Conservation (phyloP, 2,113 vertebrate genomes). For the Dascyllus trimaculatus region DNA sequence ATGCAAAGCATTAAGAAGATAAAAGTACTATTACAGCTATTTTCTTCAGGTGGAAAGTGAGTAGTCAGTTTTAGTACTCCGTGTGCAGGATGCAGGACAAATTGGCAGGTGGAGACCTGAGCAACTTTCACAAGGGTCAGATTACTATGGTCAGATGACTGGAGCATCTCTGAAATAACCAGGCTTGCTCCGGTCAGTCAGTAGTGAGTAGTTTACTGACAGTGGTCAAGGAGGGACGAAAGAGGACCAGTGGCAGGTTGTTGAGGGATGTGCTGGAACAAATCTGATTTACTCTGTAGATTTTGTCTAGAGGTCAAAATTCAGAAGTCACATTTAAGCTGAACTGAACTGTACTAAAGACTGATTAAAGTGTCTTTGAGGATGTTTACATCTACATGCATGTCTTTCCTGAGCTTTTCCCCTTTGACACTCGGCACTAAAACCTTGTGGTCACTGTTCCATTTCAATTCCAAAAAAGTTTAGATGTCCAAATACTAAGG, state of each 20-base stretch:
- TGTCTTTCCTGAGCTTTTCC: neutral
- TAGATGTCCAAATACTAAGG: too few species aligned
- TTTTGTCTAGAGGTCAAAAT: neutral
- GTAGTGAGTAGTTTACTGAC: neutral
- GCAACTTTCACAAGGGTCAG: neutral
- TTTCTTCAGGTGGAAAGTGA: neutral
- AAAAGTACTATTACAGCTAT: neutral
- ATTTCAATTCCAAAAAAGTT: neutral
- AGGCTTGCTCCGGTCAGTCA: neutral
- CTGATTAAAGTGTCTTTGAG: too few species aligned
- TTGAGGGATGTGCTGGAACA: neutral
- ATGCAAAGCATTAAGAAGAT: neutral
- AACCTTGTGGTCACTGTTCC: neutral
- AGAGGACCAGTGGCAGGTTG: neutral
- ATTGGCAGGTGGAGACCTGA: conserved; percentile 6
- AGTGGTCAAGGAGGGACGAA: too few species aligned
- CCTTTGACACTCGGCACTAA: too few species aligned
- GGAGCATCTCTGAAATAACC: neutral
- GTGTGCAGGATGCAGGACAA: neutral
- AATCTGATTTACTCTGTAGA: too few species aligned
- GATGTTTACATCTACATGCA: neutral
- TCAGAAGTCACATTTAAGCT: neutral
- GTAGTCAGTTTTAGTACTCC: fast-evolving
- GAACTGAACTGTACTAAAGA: too few species aligned
- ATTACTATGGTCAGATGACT: neutral